Evolutionary conservation across 2,888 invertebrate species (phyloP).

Genomic region (Yponomeuta cagnagella): DNA sequence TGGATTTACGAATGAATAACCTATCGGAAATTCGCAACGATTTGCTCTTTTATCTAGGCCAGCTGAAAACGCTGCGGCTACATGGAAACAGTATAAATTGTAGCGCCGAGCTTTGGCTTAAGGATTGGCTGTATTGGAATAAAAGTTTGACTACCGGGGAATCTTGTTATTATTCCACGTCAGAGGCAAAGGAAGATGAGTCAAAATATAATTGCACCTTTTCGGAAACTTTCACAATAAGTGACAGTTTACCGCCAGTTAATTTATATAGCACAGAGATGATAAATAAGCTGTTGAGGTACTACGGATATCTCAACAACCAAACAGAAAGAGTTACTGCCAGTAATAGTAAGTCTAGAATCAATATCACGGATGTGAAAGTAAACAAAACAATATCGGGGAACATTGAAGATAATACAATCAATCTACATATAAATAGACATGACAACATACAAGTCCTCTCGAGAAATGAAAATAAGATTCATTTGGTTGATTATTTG

Average conservation of each 20-base stretch:
- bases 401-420: constrained; percentile 29
- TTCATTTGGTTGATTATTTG: constrained; percentile 38
- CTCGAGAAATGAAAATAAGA: constrained; percentile 40
- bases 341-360: constrained; percentile 34
- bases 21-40: constrained; percentile 77
- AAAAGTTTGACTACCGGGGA: constrained; percentile 52
- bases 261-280: constrained; percentile 70
- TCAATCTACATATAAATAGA: constrained; percentile 10
- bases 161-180: constrained; percentile 64
- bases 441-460: not conserved
- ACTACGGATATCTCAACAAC: constrained; percentile 65
- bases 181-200: constrained; percentile 60
- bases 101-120: constrained; percentile 78
- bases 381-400: constrained; percentile 19
- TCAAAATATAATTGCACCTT: constrained; percentile 68
- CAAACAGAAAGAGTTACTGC: constrained; percentile 52
- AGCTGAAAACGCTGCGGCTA: constrained; percentile 79
- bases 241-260: constrained; percentile 66
- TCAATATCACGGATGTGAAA: constrained; percentile 22
- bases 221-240: constrained; percentile 69
- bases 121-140: constrained; percentile 79
- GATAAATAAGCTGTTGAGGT: constrained; percentile 66
- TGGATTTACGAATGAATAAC: constrained; percentile 81
- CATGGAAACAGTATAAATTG: constrained; percentile 85
- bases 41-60: constrained; percentile 80